Evolutionary conservation across 2,113 vertebrate genomes (phyloP).

Genomic region (Mirounga angustirostris): DNA sequence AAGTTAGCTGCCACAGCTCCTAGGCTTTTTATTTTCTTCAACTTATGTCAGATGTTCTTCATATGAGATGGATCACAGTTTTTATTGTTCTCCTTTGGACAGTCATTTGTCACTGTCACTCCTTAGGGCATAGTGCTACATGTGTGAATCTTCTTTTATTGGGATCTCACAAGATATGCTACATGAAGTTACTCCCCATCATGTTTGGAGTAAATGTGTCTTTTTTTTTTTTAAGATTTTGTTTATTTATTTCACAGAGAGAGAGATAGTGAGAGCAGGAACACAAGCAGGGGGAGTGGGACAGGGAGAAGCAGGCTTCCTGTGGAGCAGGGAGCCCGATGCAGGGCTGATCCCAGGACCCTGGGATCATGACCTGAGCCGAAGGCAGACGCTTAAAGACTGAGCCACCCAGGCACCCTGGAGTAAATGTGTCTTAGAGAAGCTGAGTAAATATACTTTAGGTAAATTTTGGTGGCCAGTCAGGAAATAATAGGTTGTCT

Average conservation of each 20-base stretch:
- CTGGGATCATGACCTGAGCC: too few relatives aligned
- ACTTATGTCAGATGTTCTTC: background rate
- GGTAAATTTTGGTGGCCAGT: background rate
- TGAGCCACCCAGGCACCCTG: background rate
- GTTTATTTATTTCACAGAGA: too few relatives aligned
- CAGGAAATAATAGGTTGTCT: constrained; percentile 1
- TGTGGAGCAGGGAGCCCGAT: too few relatives aligned
- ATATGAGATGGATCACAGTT: background rate
- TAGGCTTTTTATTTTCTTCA: constrained; percentile 60
- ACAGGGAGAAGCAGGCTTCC: too few relatives aligned
- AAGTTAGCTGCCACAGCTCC: background rate
- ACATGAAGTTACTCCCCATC: background rate
- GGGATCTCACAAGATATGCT: background rate
- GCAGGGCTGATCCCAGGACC: too few relatives aligned
- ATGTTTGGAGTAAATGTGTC: background rate
- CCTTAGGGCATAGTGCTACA: background rate
- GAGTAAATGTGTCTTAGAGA: background rate
- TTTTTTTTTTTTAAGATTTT: background rate
- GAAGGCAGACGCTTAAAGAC: too few relatives aligned
- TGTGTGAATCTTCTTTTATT: constrained; percentile 11
- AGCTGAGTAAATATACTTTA: background rate
- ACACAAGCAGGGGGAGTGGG: too few relatives aligned
- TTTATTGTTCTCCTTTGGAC: constrained; percentile 37
- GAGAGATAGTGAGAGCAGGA: too few relatives aligned
- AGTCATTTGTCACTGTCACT: constrained; percentile 52